A percentile compares a stretch with the other conserved stretches of the same genome.
Evolutionary conservation across 2,888 invertebrate genomes (phyloP).

Genomic region (Phorcus lineatus): DNA sequence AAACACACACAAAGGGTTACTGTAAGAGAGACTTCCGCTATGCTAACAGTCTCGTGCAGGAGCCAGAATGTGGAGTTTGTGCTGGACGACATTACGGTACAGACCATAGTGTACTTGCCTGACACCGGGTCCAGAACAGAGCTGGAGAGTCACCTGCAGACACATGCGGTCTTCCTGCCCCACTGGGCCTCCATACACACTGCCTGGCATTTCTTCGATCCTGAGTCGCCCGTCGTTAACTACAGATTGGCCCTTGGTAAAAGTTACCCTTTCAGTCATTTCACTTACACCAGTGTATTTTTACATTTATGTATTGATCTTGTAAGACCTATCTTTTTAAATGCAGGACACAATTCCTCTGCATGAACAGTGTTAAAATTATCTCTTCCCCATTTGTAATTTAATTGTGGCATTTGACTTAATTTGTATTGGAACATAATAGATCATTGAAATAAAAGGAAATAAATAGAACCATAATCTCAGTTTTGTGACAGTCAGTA

Average conservation of each 20-base stretch:
- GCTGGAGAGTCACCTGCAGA: neutral
- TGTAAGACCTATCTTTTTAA: too few relatives aligned
- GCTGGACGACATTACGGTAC: constrained; percentile 23
- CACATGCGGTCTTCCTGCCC: constrained; percentile 25
- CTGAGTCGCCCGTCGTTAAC: constrained; percentile 28
- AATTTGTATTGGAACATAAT: too few relatives aligned
- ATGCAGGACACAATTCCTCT: too few relatives aligned
- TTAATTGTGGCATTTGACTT: too few relatives aligned
- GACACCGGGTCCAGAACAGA: neutral
- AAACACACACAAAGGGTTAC: neutral
- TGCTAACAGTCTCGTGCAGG: neutral
- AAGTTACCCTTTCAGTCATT: too few relatives aligned
- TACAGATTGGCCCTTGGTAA: constrained; percentile 36
- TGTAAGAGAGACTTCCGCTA: neutral
- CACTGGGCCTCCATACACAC: constrained; percentile 36
- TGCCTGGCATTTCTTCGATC: constrained; percentile 36
- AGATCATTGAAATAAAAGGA: too few relatives aligned
- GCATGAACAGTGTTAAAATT: too few relatives aligned
- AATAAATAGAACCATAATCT: too few relatives aligned
- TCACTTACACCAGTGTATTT: too few relatives aligned
- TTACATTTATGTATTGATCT: too few relatives aligned
- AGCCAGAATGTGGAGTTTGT: constrained; percentile 16
- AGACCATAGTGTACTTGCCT: constrained; percentile 21
- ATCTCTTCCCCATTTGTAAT: too few relatives aligned
- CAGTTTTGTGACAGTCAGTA: too few relatives aligned